phyloP scores from a whole-genome alignment of 2,113 vertebrate species.

The Salminus brasiliensis region DNA sequence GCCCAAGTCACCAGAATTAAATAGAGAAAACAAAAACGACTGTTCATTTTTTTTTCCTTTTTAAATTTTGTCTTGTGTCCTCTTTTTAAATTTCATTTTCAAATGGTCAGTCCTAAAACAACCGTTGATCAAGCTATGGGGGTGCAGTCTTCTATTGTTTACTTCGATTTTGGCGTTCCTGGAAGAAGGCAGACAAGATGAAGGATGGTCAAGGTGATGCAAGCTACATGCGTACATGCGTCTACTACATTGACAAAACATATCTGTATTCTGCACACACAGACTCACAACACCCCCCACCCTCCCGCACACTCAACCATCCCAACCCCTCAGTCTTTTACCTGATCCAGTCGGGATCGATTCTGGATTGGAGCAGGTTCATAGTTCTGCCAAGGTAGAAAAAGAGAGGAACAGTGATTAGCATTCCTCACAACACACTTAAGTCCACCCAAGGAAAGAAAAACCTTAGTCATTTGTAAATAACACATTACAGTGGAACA shows the following conservation, averaged over 20 bases:
- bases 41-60: slow-evolving; percentile 68
- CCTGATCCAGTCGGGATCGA: slow-evolving; percentile 77
- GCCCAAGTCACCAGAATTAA: slow-evolving; percentile 82
- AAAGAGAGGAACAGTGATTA: slow-evolving; percentile 11
- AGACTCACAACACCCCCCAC: no score
- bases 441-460: neutral
- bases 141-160: slow-evolving; percentile 80
- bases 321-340: slow-evolving; percentile 44
- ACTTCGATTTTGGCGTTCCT: slow-evolving; percentile 96
- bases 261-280: neutral
- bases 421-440: neutral
- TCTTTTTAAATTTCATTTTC: slow-evolving; percentile 66
- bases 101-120: slow-evolving; percentile 77
- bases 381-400: slow-evolving; percentile 67
- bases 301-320: neutral
- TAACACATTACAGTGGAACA: neutral
- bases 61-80: slow-evolving; percentile 67
- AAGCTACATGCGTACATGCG: neutral
- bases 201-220: neutral
- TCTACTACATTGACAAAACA: neutral
- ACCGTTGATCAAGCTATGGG: slow-evolving; percentile 68
- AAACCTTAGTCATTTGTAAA: neutral
- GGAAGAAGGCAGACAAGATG: slow-evolving; percentile 42
- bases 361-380: slow-evolving; percentile 74
- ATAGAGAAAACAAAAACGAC: slow-evolving; percentile 67